Percentiles rank a stretch among this genome's conserved stretches.
Conservation (phyloP, 2,113 vertebrate genomes). For the Nyctereutes procyonoides region DNA sequence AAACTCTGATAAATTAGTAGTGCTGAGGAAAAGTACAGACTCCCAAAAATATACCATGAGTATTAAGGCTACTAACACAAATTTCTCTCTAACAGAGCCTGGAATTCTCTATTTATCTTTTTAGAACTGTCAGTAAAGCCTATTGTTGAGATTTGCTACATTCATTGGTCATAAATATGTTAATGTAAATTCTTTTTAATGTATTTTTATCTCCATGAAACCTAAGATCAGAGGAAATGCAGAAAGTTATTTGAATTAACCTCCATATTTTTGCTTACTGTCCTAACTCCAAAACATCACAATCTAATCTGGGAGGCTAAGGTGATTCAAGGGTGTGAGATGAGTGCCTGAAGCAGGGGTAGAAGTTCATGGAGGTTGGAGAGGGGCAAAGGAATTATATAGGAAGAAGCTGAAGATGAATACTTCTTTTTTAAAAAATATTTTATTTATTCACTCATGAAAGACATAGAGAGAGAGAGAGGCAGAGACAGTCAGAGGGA, state of each 20-base stretch:
- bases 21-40: background rate
- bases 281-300: background rate
- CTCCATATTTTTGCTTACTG: background rate
- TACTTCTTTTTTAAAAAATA: background rate
- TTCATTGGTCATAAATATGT: background rate
- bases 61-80: background rate
- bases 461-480: too few relatives aligned
- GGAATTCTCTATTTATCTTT: background rate
- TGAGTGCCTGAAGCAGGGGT: fast-evolving
- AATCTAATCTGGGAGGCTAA: background rate
- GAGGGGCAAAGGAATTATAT: background rate
- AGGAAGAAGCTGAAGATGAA: background rate
- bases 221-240: background rate
- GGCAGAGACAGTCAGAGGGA: too few relatives aligned
- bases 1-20: background rate
- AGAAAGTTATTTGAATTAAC: background rate
- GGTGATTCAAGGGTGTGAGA: fast-evolving
- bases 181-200: background rate
- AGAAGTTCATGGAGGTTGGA: background rate
- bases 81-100: background rate
- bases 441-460: too few relatives aligned
- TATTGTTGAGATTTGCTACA: background rate
- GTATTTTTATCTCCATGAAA: background rate
- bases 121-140: background rate
- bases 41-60: background rate